A percentile compares a stretch with the other conserved stretches of the same genome.
Evolutionary conservation across 2,888 invertebrate species (phyloP).

Genomic region (Elmis aenea): DNA sequence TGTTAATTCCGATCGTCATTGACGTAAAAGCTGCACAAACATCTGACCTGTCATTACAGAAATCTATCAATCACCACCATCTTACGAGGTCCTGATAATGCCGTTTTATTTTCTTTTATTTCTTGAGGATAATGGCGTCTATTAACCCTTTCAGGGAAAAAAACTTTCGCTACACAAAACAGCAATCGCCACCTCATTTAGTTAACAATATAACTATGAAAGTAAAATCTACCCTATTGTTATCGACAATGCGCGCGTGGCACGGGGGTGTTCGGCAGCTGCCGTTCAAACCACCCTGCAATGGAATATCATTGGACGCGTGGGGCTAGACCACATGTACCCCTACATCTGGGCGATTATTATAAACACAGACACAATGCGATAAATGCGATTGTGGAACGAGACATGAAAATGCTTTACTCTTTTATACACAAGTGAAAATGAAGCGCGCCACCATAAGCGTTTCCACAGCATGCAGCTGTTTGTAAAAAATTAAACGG

Average conservation of each 20-base stretch:
- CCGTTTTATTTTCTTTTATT: not conserved
- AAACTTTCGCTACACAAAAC: constrained; percentile 4
- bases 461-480: not conserved
- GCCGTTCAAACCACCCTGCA: constrained; percentile 12
- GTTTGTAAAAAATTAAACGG: no score
- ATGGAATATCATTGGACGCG: constrained; percentile 11
- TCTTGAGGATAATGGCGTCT: constrained; percentile 4
- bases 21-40: no score
- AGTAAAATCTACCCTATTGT: constrained; percentile 13
- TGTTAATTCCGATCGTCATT: no score
- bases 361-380: no score
- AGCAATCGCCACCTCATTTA: constrained; percentile 15
- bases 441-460: not conserved
- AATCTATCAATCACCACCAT: not conserved
- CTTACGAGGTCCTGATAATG: not conserved
- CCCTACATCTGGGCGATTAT: constrained; percentile 13
- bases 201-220: constrained; percentile 14
- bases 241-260: constrained; percentile 19
- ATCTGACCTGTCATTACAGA: no score
- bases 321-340: constrained; percentile 15
- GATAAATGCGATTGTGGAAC: no score
- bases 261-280: constrained; percentile 28
- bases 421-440: no score
- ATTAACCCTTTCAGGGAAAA: constrained; percentile 5
- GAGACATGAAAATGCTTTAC: no score